Conservation (phyloP, 2,113 vertebrate species). For the Edolisoma coerulescens region DNA sequence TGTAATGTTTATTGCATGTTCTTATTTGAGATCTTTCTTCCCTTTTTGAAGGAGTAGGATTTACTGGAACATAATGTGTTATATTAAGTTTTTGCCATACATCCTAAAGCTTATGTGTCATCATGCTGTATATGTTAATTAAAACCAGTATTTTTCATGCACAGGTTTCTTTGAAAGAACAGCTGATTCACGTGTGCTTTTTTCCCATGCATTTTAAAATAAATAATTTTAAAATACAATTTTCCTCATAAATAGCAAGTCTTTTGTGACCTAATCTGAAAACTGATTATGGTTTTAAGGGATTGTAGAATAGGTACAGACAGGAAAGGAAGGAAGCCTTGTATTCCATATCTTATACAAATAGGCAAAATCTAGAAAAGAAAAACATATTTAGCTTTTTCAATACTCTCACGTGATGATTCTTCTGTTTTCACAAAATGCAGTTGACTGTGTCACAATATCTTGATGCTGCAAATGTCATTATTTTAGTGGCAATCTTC, state of each 20-base stretch:
- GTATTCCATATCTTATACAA: background rate
- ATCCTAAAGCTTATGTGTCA: background rate
- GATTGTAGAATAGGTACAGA: background rate
- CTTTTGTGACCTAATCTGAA: background rate
- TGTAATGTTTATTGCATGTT: background rate
- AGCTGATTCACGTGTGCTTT: background rate
- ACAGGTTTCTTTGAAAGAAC: background rate
- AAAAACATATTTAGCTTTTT: background rate
- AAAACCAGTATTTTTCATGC: background rate
- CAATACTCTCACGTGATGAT: fast-evolving
- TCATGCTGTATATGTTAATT: background rate
- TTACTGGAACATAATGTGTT: background rate
- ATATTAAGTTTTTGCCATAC: background rate
- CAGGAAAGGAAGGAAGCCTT: background rate
- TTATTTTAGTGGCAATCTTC: background rate
- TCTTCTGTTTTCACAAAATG: background rate
- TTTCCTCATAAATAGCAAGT: background rate
- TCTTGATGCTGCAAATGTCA: background rate
- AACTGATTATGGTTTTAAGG: background rate
- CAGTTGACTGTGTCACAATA: background rate
- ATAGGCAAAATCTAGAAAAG: background rate
- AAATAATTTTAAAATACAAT: background rate
- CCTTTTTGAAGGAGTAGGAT: background rate
- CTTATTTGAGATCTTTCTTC: background rate
- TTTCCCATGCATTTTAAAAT: background rate